Base-by-base conservation (phyloP, 2,113 vertebrate species). In the Nibea albiflora region DNA sequence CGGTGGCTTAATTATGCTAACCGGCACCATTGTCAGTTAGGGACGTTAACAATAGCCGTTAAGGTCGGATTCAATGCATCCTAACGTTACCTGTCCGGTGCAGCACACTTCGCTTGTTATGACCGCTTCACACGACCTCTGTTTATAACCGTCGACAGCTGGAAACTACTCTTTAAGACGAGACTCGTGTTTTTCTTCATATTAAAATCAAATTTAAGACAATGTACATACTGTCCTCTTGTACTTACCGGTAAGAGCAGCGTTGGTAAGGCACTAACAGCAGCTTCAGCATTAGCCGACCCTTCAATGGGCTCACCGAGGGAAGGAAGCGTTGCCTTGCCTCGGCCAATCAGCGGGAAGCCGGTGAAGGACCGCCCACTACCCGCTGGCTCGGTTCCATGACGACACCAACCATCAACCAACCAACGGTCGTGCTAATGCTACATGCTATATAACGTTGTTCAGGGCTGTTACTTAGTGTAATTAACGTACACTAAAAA, bases 291-390 rank as follows among this genome's bases (percentile, higher is more conserved):
- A 52, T 75, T 11, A 42, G 5, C 20, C 4, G 16, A 44, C 15
- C 10, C 11, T 5, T 72, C 54, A 52, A 44, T 52, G 16, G 66
- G 5, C 7, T 83, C 80, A 50, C 15, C 2, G 65, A 92, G 75
- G 83, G 84, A 88, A 57, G 70, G 20, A 61, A 2, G 54, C 15
- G 4, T 24, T 10, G 52, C 16, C 35, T 39, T 1, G 3, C 46
- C 3, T 52, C 4, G 70, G 76, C 90, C 85, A 94, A 93, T 93
- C 91, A 87, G 64, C 77, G 69, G 0, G n/a, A 83, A 70, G 86
- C 79, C 73, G 85, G 76, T 53, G 50, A 80, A 3, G 75, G n/a
- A 61, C 89, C 83, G 81, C 90, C 91, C 82, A 78, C 80, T 69
- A 1, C 15, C 52, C 20, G 9, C 3, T 78, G 53, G 53, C 26